Base-by-base conservation (phyloP, 1,140 invertebrate species). In the Vollenhovia emeryi region DNA sequence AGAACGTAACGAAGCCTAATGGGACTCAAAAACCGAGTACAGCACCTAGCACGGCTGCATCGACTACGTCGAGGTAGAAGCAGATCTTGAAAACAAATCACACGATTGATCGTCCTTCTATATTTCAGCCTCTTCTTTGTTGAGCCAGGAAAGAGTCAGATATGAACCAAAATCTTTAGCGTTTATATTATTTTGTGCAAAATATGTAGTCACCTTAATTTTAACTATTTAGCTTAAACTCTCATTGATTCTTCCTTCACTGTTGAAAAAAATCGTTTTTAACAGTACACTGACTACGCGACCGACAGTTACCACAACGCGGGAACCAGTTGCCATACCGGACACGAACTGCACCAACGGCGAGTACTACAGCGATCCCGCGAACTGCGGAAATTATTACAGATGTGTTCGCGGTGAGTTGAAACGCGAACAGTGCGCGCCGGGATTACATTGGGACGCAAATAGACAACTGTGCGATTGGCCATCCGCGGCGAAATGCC, bases 381-480 rank as follows among this genome's bases (percentile, higher is more conserved):
- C 91, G 0, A 97, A 97, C 90, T 98, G 98, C 87, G 96, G 96
- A 80, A 95, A 96, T 0, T 98, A 98, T 91, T 97, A 97, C 78
- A 96, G 97, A 91, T 98, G 98, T 90, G 96, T 97, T 15, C 94
- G 96, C 3, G 97, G 97, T 0, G 96, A 96, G 73, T 95, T 97
- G 73, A 95, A 95, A 57, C 96, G 96, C 40, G 96, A 97, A 87
- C 96, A 96, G 33, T 98, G 98, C 92, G 96, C 97, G 0, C 96
- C 96, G 0, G 97, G 97, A 45, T 92, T 98, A n/a, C 97, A 98
- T 90, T 98, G 97, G 97, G 97, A 98, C 88, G 92, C 93, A 9
- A 92, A 93, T 3, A 94, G 94, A 18, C 95, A 95, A n/a, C 94
- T 96, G 8, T 98, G 98, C 87, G 98, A 98, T 91, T 98, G 97